A percentile compares a stretch with the other conserved stretches of the same genome.
phyloP scores from a whole-genome alignment of 2,888 invertebrate species.

The Anodontia alba region DNA sequence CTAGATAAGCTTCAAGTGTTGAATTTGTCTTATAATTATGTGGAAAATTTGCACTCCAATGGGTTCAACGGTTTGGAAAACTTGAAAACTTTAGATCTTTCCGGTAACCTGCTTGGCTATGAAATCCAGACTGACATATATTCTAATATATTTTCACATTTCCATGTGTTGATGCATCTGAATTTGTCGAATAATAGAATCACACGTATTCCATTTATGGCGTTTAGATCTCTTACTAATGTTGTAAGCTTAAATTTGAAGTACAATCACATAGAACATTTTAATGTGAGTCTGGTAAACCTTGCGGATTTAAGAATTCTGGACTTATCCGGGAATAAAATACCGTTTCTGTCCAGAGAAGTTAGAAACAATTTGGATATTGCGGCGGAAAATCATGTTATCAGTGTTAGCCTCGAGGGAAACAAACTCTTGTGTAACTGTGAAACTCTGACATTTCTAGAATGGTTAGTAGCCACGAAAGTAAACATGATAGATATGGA shows the following conservation, averaged over 20 bases:
- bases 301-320: slow-evolving; percentile 21
- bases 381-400: neutral
- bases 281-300: slow-evolving; percentile 26
- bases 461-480: slow-evolving; percentile 34
- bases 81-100: slow-evolving; percentile 33
- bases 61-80: slow-evolving; percentile 35
- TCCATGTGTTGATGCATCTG: slow-evolving; percentile 20
- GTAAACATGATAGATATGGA: slow-evolving; percentile 28
- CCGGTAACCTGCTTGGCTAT: slow-evolving; percentile 44
- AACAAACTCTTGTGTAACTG: slow-evolving; percentile 49
- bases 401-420: slow-evolving; percentile 28
- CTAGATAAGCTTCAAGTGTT: slow-evolving; percentile 25
- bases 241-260: slow-evolving; percentile 32
- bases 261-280: slow-evolving; percentile 33
- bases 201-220: slow-evolving; percentile 14
- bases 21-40: slow-evolving; percentile 48
- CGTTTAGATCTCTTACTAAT: slow-evolving; percentile 17
- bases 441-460: slow-evolving; percentile 41
- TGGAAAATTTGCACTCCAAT: slow-evolving; percentile 31
- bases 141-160: slow-evolving; percentile 21
- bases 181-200: slow-evolving; percentile 42
- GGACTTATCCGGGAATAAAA: slow-evolving; percentile 41
- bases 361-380: slow-evolving; percentile 17
- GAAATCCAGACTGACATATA: slow-evolving; percentile 5
- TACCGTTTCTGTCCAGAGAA: slow-evolving; percentile 18